Conservation (phyloP, 2,797 vertebrate genomes). For the Ceyx erithaca region DNA sequence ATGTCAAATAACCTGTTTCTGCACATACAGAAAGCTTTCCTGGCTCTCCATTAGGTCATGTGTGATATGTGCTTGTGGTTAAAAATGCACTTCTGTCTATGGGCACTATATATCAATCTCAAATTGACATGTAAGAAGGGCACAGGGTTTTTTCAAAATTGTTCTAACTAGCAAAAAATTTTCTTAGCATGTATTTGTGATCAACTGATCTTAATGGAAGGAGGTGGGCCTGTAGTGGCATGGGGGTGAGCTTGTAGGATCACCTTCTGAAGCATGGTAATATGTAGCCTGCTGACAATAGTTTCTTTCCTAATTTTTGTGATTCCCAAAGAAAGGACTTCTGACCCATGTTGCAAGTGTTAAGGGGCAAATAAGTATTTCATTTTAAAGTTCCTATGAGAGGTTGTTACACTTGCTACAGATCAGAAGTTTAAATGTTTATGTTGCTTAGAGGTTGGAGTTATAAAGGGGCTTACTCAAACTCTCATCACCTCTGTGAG, state of each 20-base stretch:
- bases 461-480: not conserved
- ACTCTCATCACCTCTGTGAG: not conserved
- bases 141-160: not conserved
- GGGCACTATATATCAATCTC: not conserved
- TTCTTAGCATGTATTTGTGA: rapidly evolving
- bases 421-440: not conserved
- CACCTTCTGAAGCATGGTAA: not conserved
- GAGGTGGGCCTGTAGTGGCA: not conserved
- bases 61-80: not conserved
- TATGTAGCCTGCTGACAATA: not conserved
- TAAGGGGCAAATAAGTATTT: not conserved
- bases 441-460: not conserved
- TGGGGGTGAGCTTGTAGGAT: not conserved
- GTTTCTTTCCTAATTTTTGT: not conserved
- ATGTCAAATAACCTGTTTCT: not conserved
- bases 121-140: not conserved
- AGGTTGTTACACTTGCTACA: not conserved
- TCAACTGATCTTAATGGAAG: not conserved
- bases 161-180: not conserved
- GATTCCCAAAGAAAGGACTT: not conserved
- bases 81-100: not conserved
- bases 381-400: not conserved
- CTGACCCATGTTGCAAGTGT: not conserved
- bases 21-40: not conserved
- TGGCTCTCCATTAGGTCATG: not conserved